phyloP scores from a whole-genome alignment of 2,113 vertebrate species.

The Platichthys flesus region DNA sequence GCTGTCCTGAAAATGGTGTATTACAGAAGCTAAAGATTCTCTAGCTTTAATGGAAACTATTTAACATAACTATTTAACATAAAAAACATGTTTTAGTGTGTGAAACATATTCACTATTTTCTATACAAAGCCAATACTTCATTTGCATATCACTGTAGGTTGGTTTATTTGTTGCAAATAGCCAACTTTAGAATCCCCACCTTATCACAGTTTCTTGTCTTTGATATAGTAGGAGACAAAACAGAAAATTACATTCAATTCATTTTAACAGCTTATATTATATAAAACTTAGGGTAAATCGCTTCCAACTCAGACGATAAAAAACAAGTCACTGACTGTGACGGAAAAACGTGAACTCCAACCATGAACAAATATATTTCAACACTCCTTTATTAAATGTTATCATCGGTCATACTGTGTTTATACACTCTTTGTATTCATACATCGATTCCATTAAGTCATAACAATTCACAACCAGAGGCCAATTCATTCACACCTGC shows the following conservation, averaged over 20 bases:
- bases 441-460: slow-evolving; percentile 24
- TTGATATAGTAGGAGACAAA: background rate
- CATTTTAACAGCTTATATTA: background rate
- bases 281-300: background rate
- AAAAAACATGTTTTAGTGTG: too few relatives aligned
- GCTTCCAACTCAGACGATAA: too few relatives aligned
- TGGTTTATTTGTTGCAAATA: too few relatives aligned
- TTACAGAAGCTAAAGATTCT: too few relatives aligned
- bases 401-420: background rate
- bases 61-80: too few relatives aligned
- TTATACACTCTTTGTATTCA: slow-evolving; percentile 8
- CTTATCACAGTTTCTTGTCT: background rate
- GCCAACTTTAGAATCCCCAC: too few relatives aligned
- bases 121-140: too few relatives aligned
- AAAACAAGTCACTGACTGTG: background rate
- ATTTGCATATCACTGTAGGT: too few relatives aligned
- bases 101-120: too few relatives aligned
- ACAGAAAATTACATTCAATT: background rate
- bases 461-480: slow-evolving; percentile 35
- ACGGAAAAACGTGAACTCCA: background rate
- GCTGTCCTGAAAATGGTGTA: too few relatives aligned
- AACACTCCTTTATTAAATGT: background rate
- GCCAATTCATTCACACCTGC: slow-evolving; percentile 1
- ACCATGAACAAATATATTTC: background rate
- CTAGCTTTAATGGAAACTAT: too few relatives aligned